A percentile compares a stretch with the other conserved stretches of the same genome.
Evolutionary conservation across 2,797 vertebrate genomes (phyloP).

Genomic region (Pipistrellus kuhlii): DNA sequence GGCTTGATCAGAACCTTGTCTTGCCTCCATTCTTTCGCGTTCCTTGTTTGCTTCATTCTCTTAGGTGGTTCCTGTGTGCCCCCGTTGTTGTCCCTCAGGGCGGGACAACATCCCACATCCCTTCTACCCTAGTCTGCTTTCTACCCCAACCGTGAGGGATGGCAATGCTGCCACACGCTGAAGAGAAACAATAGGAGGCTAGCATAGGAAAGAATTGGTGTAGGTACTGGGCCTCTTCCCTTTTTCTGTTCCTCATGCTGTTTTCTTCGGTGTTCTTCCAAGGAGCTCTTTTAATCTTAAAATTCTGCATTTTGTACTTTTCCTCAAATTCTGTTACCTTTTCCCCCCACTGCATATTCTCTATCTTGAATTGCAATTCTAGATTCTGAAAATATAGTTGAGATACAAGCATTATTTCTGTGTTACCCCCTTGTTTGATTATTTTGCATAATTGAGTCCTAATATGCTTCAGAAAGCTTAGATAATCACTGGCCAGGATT

Average conservation of each 20-base stretch:
- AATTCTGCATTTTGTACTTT: slow-evolving; percentile 40
- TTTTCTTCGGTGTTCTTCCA: slow-evolving; percentile 3
- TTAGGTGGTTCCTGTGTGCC: too few relatives aligned
- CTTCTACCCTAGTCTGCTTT: not conserved
- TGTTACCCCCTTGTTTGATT: slow-evolving; percentile 9
- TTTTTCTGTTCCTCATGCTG: not conserved
- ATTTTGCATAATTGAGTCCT: slow-evolving; percentile 59
- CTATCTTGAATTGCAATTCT: slow-evolving; percentile 17
- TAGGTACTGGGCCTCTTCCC: not conserved
- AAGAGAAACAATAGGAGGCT: slow-evolving; percentile 71
- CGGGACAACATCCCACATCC: not conserved
- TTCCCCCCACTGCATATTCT: not conserved
- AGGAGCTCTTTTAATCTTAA: slow-evolving; percentile 34
- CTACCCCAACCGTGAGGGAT: not conserved
- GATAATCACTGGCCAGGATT: slow-evolving; percentile 60
- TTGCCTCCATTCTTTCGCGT: too few relatives aligned
- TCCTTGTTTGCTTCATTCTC: too few relatives aligned
- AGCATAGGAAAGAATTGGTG: slow-evolving; percentile 45
- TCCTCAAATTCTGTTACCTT: not conserved
- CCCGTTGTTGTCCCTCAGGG: too few relatives aligned
- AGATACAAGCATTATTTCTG: not conserved
- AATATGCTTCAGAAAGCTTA: slow-evolving; percentile 52
- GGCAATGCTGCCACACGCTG: slow-evolving; percentile 22
- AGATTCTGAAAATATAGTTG: slow-evolving; percentile 10
- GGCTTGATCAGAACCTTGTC: too few relatives aligned